phyloP scores from a whole-genome alignment of 2,888 invertebrate species.

The Melinopterus prodromus region DNA sequence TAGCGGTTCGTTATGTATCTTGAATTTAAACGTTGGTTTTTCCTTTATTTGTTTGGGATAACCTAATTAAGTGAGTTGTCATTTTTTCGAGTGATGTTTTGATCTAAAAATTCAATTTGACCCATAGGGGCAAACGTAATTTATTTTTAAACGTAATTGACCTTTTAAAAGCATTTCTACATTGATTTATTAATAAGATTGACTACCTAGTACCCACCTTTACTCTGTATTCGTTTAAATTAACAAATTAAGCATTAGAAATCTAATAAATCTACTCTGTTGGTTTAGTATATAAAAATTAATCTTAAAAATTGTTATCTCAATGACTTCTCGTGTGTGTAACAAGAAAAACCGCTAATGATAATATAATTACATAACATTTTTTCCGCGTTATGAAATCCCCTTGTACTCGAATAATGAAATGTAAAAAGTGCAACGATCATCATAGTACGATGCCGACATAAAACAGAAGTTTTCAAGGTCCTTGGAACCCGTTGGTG shows the following conservation, averaged over 20 bases:
- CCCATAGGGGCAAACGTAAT: no score
- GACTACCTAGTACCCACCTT: background rate
- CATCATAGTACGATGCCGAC: background rate
- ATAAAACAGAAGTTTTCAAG: background rate
- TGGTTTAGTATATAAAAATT: no score
- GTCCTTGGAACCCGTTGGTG: background rate
- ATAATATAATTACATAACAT: background rate
- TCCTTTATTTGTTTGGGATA: background rate
- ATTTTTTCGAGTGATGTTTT: background rate
- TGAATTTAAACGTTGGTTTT: background rate
- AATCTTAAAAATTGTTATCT: no score
- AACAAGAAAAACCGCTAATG: no score
- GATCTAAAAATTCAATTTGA: no score
- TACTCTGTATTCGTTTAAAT: no score
- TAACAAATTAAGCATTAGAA: no score
- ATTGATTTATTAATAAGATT: background rate
- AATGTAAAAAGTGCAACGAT: background rate
- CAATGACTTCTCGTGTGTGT: no score
- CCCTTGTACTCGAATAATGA: background rate
- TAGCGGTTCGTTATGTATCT: background rate
- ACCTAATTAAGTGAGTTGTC: background rate
- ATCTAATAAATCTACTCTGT: no score
- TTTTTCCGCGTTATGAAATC: background rate
- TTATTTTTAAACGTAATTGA: background rate
- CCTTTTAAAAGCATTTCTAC: background rate